A percentile compares a stretch with the other conserved stretches of the same genome.
Evolutionary conservation across 2,888 invertebrate species (phyloP).

Genomic region (Rhorus exstirpatorius): DNA sequence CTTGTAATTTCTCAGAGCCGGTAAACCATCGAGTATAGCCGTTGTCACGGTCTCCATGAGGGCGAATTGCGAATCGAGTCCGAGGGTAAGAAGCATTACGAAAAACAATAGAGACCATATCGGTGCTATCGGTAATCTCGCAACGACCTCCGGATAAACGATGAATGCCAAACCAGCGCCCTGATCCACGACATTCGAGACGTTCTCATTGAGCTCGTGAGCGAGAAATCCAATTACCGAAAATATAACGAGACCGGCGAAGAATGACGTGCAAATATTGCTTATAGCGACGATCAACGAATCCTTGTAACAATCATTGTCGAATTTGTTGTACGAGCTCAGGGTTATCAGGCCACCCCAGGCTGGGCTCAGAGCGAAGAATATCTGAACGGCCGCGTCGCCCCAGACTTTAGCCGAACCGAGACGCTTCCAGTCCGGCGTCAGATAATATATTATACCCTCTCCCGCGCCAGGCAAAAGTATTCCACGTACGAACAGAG

Average conservation of each 20-base stretch:
- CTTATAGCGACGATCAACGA: conserved; percentile 92
- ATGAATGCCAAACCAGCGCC: conserved; percentile 94
- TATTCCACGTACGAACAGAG: conserved; percentile 91
- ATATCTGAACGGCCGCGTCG: conserved; percentile 94
- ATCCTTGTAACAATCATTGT: conserved; percentile 93
- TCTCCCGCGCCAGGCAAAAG: conserved; percentile 92
- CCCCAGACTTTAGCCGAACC: conserved; percentile 93
- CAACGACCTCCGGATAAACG: conserved; percentile 94
- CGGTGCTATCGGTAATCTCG: conserved; percentile 92
- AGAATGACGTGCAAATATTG: conserved; percentile 93
- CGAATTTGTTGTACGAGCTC: conserved; percentile 94
- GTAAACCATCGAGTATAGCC: conserved; percentile 91
- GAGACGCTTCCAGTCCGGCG: conserved; percentile 92
- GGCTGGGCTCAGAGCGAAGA: conserved; percentile 94
- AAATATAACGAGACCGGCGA: conserved; percentile 93
- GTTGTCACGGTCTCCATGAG: conserved; percentile 93
- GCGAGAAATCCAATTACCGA: conserved; percentile 94
- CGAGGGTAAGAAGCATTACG: conserved; percentile 92
- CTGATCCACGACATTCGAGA: conserved; percentile 91
- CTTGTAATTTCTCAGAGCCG: conserved; percentile 90
- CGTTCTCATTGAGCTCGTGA: conserved; percentile 90
- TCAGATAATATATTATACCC: conserved; percentile 93
- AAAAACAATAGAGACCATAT: conserved; percentile 94
- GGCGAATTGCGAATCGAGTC: conserved; percentile 92
- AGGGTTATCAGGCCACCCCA: conserved; percentile 96